Conservation (phyloP, 2,113 vertebrate species). For the Thunnus maccoyii region DNA sequence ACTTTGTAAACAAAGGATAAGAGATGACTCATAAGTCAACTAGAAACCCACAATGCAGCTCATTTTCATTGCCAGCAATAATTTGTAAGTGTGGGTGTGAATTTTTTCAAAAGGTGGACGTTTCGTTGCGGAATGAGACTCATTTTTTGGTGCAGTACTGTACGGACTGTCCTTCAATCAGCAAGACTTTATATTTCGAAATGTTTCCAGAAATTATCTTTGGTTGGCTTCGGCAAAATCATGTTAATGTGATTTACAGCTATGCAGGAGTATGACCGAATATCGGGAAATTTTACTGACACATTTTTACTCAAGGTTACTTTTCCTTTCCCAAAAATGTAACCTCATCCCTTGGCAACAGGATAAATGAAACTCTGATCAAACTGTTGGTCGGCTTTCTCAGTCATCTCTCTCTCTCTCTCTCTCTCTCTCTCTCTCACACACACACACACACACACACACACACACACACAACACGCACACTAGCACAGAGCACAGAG, state of each 20-base stretch:
- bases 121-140: too few relatives aligned
- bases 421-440: not conserved
- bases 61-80: constrained; percentile 41
- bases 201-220: constrained; percentile 21
- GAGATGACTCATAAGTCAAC: constrained; percentile 65
- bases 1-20: constrained; percentile 50
- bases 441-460: not conserved
- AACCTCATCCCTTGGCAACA: constrained; percentile 38
- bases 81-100: constrained; percentile 46
- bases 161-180: constrained; percentile 3
- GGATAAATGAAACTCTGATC: constrained; percentile 40
- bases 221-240: constrained; percentile 10
- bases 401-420: not conserved
- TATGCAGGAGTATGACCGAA: constrained; percentile 2
- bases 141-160: not conserved
- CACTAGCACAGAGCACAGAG: not conserved
- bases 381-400: constrained; percentile 35
- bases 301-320: constrained; percentile 35
- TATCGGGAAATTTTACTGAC: constrained; percentile 26
- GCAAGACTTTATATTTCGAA: constrained; percentile 23
- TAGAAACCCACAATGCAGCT: constrained; percentile 45
- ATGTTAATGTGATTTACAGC: constrained; percentile 48
- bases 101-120: constrained; percentile 33
- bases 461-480: not conserved
- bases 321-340: constrained; percentile 45